Conservation (phyloP, 1,140 invertebrate genomes). For the Gonatopus flavifemur region DNA sequence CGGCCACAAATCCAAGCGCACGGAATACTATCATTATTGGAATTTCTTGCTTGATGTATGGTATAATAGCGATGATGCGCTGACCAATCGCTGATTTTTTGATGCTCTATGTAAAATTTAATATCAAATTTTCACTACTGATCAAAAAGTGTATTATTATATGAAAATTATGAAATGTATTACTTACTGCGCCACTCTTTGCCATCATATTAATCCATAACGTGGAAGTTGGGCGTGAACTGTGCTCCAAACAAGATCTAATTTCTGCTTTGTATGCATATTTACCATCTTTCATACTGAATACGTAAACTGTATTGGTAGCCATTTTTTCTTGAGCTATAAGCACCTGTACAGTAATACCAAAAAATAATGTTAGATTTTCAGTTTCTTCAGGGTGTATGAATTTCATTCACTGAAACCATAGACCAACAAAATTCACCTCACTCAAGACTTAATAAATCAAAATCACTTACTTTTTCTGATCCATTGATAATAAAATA, state of each 20-base stretch:
- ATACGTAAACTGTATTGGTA: slow-evolving; percentile 99
- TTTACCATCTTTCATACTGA: slow-evolving; percentile 97
- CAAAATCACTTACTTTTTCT: slow-evolving; percentile 82
- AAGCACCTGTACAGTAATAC: slow-evolving; percentile 61
- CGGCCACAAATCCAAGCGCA: slow-evolving; percentile 96
- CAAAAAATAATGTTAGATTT: neutral
- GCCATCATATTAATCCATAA: slow-evolving; percentile 99
- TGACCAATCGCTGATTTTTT: slow-evolving; percentile 98
- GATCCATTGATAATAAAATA: slow-evolving; percentile 97
- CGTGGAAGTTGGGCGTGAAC: slow-evolving; percentile 90
- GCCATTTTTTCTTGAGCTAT: slow-evolving; percentile 99
- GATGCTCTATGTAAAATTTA: slow-evolving; percentile 67
- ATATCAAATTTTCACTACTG: slow-evolving; percentile 1
- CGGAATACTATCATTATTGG: slow-evolving; percentile 99
- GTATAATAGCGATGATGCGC: slow-evolving; percentile 94
- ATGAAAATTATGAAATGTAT: slow-evolving; percentile 1
- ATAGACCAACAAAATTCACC: too few species aligned
- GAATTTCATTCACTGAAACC: neutral
- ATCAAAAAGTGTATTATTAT: slow-evolving; percentile 8
- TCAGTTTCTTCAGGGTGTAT: neutral
- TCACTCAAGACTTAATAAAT: too few species aligned
- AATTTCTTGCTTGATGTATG: slow-evolving; percentile 99
- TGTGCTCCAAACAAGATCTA: slow-evolving; percentile 93
- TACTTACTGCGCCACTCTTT: slow-evolving; percentile 74
- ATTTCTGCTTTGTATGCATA: slow-evolving; percentile 98